Conservation (phyloP, 37 sponge, comb jelly and placozoan species). For the Bolinopsis microptera region DNA sequence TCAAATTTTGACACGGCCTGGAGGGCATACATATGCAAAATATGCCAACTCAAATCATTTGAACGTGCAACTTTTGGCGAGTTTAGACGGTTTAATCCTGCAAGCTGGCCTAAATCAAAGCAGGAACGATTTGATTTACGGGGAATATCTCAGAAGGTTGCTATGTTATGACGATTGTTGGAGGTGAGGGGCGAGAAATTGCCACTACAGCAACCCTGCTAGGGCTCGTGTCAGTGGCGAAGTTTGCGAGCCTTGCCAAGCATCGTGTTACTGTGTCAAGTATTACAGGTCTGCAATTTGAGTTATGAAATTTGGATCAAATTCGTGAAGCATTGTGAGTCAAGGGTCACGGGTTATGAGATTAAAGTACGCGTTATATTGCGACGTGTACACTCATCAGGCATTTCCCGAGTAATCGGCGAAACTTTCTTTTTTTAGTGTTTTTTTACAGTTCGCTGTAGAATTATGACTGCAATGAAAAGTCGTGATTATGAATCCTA, state of each 20-base stretch:
- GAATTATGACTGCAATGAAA: no score
- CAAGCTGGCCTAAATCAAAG: not conserved
- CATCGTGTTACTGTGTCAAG: not conserved
- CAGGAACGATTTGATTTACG: not conserved
- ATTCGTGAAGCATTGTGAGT: not conserved
- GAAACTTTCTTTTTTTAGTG: no score
- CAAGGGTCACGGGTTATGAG: not conserved
- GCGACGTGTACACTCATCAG: no score
- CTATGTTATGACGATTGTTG: not conserved
- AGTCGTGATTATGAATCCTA: no score
- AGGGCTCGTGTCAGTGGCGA: not conserved
- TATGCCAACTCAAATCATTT: conserved; percentile 22
- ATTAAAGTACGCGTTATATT: not conserved
- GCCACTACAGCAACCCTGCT: not conserved
- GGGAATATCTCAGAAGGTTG: not conserved
- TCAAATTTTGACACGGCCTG: not conserved
- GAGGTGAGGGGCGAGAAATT: not conserved
- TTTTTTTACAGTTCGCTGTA: no score
- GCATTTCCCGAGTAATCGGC: no score
- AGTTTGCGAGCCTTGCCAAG: not conserved
- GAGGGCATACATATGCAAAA: conserved; percentile 37
- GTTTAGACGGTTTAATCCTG: not conserved
- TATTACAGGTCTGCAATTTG: not conserved
- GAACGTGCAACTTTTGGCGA: not conserved
- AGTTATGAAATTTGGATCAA: not conserved